phyloP scores from a whole-genome alignment of 2,888 invertebrate genomes.

The Agonopterix arenella region DNA sequence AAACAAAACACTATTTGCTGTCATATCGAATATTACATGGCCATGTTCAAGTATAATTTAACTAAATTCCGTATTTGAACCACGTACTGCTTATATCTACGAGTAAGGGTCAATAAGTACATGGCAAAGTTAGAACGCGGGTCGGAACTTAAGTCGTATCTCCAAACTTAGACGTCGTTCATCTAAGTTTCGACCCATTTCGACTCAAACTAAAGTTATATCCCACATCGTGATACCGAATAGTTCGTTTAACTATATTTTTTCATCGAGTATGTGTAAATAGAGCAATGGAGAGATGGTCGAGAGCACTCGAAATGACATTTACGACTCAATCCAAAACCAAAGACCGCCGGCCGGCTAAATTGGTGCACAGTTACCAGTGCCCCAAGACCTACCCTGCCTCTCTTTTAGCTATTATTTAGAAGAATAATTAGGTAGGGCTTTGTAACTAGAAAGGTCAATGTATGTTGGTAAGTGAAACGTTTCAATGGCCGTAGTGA shows the following conservation, averaged over 20 bases:
- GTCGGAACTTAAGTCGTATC: constrained; percentile 40
- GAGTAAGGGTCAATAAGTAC: background rate
- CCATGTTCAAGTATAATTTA: no score
- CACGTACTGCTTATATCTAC: no score
- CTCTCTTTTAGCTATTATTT: constrained; percentile 16
- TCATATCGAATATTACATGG: background rate
- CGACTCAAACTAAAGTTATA: constrained; percentile 36
- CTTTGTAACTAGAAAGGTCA: constrained; percentile 34
- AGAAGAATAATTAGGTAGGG: constrained; percentile 14
- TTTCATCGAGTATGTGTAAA: constrained; percentile 52
- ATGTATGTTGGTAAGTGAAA: constrained; percentile 34
- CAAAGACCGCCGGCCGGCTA: constrained; percentile 51
- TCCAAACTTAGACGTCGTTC: constrained; percentile 36
- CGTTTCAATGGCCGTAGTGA: constrained; percentile 53
- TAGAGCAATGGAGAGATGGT: constrained; percentile 59
- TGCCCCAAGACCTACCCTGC: constrained; percentile 46
- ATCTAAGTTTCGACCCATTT: constrained; percentile 46
- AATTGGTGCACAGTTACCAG: constrained; percentile 51
- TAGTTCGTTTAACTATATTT: constrained; percentile 42
- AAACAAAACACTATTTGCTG: background rate
- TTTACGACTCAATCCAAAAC: constrained; percentile 74
- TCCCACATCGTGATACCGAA: constrained; percentile 37
- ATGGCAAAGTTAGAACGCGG: background rate
- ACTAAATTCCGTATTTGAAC: no score
- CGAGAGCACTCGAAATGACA: constrained; percentile 62